Evolutionary conservation across 2,113 vertebrate species (phyloP).

Genomic region (Gallinago undulata): DNA sequence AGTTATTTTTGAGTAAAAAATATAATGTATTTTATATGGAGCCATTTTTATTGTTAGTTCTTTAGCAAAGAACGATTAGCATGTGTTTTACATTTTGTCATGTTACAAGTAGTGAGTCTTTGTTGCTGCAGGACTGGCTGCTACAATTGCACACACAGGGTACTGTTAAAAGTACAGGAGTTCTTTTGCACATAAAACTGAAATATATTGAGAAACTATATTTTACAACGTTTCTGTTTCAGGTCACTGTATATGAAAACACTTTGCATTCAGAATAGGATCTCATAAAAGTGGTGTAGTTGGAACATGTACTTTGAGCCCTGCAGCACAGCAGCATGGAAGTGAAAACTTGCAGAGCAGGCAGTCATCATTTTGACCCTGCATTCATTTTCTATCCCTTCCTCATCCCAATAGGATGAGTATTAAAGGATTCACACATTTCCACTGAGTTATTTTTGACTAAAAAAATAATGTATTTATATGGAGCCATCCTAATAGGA

Average conservation of each 20-base stretch:
- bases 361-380: not conserved
- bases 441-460: too few relatives aligned
- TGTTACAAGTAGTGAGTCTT: not conserved
- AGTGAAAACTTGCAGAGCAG: not conserved
- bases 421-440: too few relatives aligned
- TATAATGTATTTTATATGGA: slow-evolving; percentile 43
- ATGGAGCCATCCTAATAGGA: not conserved
- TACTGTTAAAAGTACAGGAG: slow-evolving; percentile 11
- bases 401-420: slow-evolving; percentile 1
- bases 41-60: slow-evolving; percentile 35
- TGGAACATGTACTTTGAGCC: not conserved
- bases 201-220: not conserved
- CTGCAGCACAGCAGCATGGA: not conserved
- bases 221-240: not conserved
- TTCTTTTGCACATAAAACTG: slow-evolving; percentile 23
- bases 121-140: not conserved
- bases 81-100: slow-evolving; percentile 16
- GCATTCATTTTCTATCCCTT: not conserved
- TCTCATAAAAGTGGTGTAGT: not conserved
- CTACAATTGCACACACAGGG: slow-evolving; percentile 22
- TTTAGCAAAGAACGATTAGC: slow-evolving; percentile 12
- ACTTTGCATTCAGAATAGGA: not conserved
- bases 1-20: slow-evolving; percentile 52
- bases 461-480: too few relatives aligned
- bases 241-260: not conserved